Evolutionary conservation across 2,113 vertebrate genomes (phyloP), one percentile per base, ranked within the genome.

Genomic region (Piprites chloris): DNA sequence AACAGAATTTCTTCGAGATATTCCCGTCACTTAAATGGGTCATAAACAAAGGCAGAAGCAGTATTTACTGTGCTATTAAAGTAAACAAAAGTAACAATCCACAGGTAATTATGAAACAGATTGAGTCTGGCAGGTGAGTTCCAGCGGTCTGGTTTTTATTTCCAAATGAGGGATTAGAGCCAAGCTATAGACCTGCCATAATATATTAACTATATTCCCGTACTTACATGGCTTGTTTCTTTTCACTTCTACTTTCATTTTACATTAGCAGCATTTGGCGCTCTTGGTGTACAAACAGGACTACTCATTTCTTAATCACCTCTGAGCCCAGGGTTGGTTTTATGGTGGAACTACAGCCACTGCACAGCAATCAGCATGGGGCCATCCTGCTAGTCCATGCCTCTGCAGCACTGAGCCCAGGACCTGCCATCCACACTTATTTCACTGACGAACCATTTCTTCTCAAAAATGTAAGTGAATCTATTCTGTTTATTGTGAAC

Each of bases 61-160:
- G 65, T 92, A 90, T 96, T 95, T 95, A 92, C 87, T 76, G 74
- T 84, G 83, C 87, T 84, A 96, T 96, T 95, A 93, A 95, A 89
- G 87, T 97, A 97, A 97, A 97, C 96, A 97, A 97, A 97, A 97
- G 97, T 96, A 97, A 78, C 61, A 95, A 92, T 74, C 33, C 83
- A 67, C 71, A 84, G 94, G 88, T 95, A 96, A 97, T 93, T 93
- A 95, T 92, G 92, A 97, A 85, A 73, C 50, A 55, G 77, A 92
- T 96, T 93, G 96, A 53, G 15, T 88, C 52, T 88, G 91, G 85
- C 91, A 91, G 86, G 85, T 92, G 42, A 78, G 92, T 56, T 94
- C 71, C 81, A 94, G 71, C 59, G 88, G 74, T 92, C 95, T 85
- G 92, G 80, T 90, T 92, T 95, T 89, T 59, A 96, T 89, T 96